Evolutionary conservation across 2,113 vertebrate genomes (phyloP), one percentile per base, ranked within the genome.

Genomic region (Ascaphus truei): DNA sequence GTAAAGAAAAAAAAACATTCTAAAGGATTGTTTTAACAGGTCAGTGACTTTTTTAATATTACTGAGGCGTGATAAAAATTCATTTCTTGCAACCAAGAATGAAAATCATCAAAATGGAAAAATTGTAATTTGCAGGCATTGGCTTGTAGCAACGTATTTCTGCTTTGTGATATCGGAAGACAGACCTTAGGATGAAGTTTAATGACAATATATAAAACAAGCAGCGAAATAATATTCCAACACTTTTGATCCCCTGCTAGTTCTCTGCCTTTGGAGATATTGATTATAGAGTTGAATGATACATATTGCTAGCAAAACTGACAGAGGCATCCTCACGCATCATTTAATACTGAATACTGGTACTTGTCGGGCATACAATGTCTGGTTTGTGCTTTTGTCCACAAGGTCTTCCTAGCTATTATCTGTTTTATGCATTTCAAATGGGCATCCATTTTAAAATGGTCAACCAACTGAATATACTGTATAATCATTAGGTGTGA

Each of bases 361-460:
- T 74, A 51, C 26, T 71, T 77, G 71, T 85, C 77, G 85, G 80
- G 65, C 11, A 77, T 57, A 81, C 85, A 83, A 80, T 62, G 7
- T 69, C 20, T 85, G 68, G 33, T 72, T 62, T 61, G 65, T 56
- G 52, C 48, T 72, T 72, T 56, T 71, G 33, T 68, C 34, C 51
- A 71, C 62, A 59, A 77, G 39, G 25, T 66, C 57, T 77, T 80
- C 61, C 36, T 57, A 33, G 79, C 41, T 73, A 68, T 72, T 80
- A 72, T 55, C 18, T 66, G 11, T 59, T 59, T 39, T 51, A 79
- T 69, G 22, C 71, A 76, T 80, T 74, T 78, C 68, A 76, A 60
- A 18, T 20, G 33, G 18, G 23, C 55, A 37, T 58, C 23, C 39
- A 13, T 16, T 6, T 43, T 7, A 4, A 43, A 43, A 43, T 16